Base-by-base conservation (phyloP, 1,140 invertebrate genomes). In the Drosophila baimaii region DNA sequence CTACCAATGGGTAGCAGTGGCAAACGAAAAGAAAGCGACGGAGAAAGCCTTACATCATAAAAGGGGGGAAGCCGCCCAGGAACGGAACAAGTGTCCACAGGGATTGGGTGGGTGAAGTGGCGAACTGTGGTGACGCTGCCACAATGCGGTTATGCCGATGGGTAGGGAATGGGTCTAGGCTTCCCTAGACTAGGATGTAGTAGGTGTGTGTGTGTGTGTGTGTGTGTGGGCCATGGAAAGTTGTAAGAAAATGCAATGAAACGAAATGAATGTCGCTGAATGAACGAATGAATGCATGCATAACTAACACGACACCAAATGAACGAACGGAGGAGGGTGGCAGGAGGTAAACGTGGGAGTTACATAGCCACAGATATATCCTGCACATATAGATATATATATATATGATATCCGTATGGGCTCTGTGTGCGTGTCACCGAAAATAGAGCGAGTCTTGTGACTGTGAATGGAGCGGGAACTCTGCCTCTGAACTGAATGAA, bases 191-290 rank as follows among this genome's bases (percentile, higher is more conserved):
- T 12, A n/a, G n/a, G 47, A 2, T n/a, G 13, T 2, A 25, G 13
- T 2, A 15, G 23, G 23, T 44, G n/a, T 19, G 15, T 25, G 37
- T 39, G 37, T 29, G 17, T 47, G 37, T 21, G 15, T 31, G n/a
- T 47, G 15, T 44, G 23, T 23, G 31, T 39, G 51, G 61, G 77
- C 55, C 61, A 61, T 46, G 75, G 46, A 46, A 72, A 83, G 76
- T 79, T 78, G 75, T 83, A 79, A 79, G 75, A 79, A 82, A 76
- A 77, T 56, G 81, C 79, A 86, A 86, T 86, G 83, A 86, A 88
- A 88, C 61, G 83, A 82, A 88, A 86, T 86, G 82, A 86, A 86
- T 86, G 82, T 86, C 83, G 79, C 83, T 77, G 83, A 82, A 81
- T 64, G 79, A 79, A 72, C 52, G 62, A 73, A 56, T 79, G 79